A percentile compares a stretch with the other conserved stretches of the same genome.
Conservation (phyloP, 2,888 invertebrate genomes). For the Erpobdella octoculata region DNA sequence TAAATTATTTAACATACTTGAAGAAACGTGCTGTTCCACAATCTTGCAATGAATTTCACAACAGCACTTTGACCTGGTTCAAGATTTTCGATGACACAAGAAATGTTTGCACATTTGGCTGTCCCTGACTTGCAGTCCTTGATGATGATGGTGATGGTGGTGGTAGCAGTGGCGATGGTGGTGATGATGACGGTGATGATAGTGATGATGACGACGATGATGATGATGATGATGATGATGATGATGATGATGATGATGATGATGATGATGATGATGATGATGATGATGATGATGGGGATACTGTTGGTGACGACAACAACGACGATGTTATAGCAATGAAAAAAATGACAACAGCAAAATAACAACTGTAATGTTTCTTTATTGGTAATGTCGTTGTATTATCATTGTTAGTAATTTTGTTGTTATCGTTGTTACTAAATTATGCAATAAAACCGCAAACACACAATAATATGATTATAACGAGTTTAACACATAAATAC, state of each 20-base stretch:
- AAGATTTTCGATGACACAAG: conserved; percentile 1
- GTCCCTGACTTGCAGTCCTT: conserved; percentile 2
- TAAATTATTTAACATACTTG: no score
- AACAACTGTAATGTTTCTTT: no score
- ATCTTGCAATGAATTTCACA: conserved; percentile 8
- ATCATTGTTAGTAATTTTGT: no score
- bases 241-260: conserved; percentile 7
- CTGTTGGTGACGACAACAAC: no score
- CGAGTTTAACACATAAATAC: background rate
- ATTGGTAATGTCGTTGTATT: no score
- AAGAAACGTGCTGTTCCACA: conserved; percentile 24
- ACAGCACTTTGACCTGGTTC: conserved; percentile 12
- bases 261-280: conserved; percentile 7
- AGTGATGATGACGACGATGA: conserved; percentile 10
- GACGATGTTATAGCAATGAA: background rate
- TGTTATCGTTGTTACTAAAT: no score
- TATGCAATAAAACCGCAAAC: no score
- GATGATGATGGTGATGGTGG: background rate
- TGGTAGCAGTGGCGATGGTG: conserved; percentile 7
- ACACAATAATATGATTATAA: no score
- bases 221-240: conserved; percentile 16
- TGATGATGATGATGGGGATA: no score
- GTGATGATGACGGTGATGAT: conserved; percentile 5
- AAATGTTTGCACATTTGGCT: background rate
- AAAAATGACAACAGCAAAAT: no score